These are phyloP conservation scores for Dendronephthya gigantea DNA, from an alignment of 64 coral and sea anemone genomes.

Conservation along the genomic window DNA sequence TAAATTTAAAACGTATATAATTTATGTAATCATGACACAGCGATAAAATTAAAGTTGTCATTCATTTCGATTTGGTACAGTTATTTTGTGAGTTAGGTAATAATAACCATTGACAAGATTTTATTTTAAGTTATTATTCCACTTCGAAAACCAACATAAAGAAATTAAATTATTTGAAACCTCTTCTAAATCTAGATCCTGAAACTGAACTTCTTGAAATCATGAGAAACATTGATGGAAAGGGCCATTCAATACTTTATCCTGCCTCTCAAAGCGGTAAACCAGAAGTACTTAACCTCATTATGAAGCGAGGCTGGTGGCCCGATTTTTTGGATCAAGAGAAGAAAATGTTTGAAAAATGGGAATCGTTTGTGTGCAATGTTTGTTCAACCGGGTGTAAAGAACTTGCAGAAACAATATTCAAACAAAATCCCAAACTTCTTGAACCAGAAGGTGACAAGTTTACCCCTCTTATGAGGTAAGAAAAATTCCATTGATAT, in stretches of 20 bases:
- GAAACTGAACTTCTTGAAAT: background rate
- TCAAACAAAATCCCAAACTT: background rate
- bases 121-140: too few species aligned
- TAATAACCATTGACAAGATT: too few species aligned
- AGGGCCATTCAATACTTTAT: background rate
- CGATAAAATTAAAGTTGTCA: too few species aligned
- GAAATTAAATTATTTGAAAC: too few species aligned
- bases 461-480: background rate
- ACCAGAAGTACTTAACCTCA: background rate
- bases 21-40: too few species aligned
- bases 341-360: background rate
- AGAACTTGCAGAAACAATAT: background rate
- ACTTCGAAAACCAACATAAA: too few species aligned
- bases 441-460: background rate
- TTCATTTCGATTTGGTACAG: too few species aligned
- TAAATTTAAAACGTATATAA: too few species aligned
- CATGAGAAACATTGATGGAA: background rate
- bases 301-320: background rate
- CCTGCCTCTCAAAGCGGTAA: background rate
- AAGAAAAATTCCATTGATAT: background rate
- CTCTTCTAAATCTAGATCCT: background rate
- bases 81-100: too few species aligned
- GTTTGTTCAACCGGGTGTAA: background rate
- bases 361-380: background rate
- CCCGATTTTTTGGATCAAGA: background rate